Base-by-base conservation (phyloP, 2,113 vertebrate species). In the Cranoglanis bouderius region DNA sequence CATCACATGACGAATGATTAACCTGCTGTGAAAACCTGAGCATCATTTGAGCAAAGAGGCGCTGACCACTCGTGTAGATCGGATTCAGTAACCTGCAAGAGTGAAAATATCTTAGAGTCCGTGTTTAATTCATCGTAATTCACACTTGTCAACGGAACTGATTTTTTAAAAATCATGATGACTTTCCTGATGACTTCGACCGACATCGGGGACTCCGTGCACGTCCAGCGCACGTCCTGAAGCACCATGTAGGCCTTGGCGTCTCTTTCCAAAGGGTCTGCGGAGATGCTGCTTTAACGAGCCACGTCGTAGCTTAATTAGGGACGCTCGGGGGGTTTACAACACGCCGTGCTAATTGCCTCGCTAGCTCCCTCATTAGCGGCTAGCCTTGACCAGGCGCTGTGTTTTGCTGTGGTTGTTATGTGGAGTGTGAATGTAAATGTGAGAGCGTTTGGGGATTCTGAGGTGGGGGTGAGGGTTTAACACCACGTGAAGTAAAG, bases 221-320 rank as follows among this genome's bases (percentile, higher is more conserved):
- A 65, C 26, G 24, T 67, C 40, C 29, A 10, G 9, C 6, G 24
- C 59, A 29, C 6, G 29, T 53, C 49, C 29, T 46, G 38, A 49
- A 85, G 4, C 61, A 18, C 0, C 3, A 6, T 49, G 43, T 35
- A 24, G 26, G 24, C 61, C 83, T 6, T 12, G 8, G 61, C 6
- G 29, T 70, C 29, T 85, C 43, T 53, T 57, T 51, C 43, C 49
- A 53, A 13, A 35, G 63, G n/a, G n/a, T 70, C 53, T 85, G 32
- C 9, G 29, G 43, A 49, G 75, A 46, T 14, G 29, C 75, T 51
- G 59, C 29, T 84, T 51, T 61, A 87, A 86, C 53, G 65, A 88
- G 83, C 74, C 43, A 26, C 77, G 82, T 40, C 16, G 82, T 87
- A n/a, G 70, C 82, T 88, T 90, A 87, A 88, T 91, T 91, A 86